Conservation (phyloP, 2,797 vertebrate species). For the Sardinella longiceps region DNA sequence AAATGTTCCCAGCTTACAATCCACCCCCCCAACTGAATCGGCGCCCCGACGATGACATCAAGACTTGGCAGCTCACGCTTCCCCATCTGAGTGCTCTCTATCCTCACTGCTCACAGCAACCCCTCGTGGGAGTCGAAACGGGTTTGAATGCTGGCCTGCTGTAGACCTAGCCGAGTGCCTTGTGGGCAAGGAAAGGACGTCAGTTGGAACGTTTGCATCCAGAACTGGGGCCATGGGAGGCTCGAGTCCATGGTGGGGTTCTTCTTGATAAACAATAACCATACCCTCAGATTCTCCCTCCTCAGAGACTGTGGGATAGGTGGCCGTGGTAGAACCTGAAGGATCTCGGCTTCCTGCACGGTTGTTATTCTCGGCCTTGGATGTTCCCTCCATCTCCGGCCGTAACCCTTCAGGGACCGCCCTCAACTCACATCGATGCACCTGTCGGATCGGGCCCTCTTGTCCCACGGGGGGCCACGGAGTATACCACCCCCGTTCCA, state of each 20-base stretch:
- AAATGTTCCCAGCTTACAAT: too few species aligned
- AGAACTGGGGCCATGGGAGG: too few species aligned
- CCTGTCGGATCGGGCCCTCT: slow-evolving; percentile 22
- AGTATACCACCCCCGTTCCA: slow-evolving; percentile 23
- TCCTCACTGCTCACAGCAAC: not conserved
- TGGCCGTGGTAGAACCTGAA: not conserved
- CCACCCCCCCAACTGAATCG: not conserved
- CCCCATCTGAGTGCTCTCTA: not conserved
- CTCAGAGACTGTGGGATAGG: not conserved
- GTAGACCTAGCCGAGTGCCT: slow-evolving; percentile 12
- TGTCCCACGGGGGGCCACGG: not conserved
- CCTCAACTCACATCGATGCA: slow-evolving; percentile 32
- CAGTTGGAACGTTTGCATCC: not conserved
- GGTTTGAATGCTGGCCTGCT: slow-evolving; percentile 36
- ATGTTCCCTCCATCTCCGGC: not conserved
- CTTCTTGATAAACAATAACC: not conserved
- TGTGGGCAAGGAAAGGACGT: not conserved
- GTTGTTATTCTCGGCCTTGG: too few species aligned
- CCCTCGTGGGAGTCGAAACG: not conserved
- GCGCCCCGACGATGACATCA: not conserved
- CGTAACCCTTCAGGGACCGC: not conserved
- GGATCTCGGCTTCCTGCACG: too few species aligned
- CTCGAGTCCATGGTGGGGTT: not conserved
- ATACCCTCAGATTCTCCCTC: not conserved
- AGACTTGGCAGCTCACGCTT: not conserved